Evolutionary conservation across 2,797 vertebrate species (phyloP).

Genomic region (Enteromius mattozi): DNA sequence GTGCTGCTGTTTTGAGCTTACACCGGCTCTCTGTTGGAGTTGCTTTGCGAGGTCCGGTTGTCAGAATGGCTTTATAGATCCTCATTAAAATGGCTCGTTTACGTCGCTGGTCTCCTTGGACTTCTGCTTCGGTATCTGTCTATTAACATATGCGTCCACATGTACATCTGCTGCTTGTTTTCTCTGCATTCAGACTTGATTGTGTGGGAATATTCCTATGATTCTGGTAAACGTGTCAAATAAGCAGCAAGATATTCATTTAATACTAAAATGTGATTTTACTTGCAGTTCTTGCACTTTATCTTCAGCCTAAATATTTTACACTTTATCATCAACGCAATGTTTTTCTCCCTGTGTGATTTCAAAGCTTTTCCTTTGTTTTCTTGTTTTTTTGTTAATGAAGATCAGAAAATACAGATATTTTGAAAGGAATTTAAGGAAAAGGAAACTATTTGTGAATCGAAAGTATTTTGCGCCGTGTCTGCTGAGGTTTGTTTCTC

Average conservation of each 20-base stretch:
- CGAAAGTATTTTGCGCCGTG: background rate
- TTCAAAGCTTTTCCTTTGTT: background rate
- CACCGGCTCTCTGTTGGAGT: conserved; percentile 56
- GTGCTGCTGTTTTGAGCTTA: conserved; percentile 48
- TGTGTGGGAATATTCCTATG: background rate
- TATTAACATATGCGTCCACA: conserved; percentile 35
- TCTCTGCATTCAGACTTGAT: background rate
- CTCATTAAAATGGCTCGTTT: conserved; percentile 70
- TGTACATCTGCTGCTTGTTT: conserved; percentile 21
- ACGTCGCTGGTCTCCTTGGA: conserved; percentile 1
- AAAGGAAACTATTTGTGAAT: conserved; percentile 3
- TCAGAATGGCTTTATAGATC: conserved; percentile 72
- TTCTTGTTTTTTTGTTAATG: background rate
- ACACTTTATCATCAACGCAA: background rate
- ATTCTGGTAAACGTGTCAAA: background rate
- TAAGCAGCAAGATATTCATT: background rate
- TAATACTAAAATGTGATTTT: background rate
- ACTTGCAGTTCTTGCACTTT: background rate
- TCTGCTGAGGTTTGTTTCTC: background rate
- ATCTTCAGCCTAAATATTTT: background rate
- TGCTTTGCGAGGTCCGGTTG: conserved; percentile 66
- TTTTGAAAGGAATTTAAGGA: background rate
- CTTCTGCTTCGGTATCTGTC: conserved; percentile 14
- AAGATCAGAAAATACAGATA: background rate
- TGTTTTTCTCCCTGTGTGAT: background rate